Percentiles rank a stretch among this genome's conserved stretches.
Conservation (phyloP, 2,113 vertebrate species). For the Dicaeum eximium region DNA sequence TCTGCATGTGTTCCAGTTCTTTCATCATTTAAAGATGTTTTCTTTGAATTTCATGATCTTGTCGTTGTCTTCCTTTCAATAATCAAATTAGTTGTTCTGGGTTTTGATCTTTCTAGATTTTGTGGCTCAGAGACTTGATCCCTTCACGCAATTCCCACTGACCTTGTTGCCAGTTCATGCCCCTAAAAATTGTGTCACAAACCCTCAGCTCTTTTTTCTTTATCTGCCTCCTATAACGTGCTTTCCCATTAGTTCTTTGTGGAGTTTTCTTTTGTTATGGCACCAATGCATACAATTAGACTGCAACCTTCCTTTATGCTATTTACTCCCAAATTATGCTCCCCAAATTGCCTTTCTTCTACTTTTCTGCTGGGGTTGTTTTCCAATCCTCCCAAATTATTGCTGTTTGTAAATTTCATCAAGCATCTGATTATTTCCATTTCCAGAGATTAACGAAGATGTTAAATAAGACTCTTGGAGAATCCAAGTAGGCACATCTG, state of each 20-base stretch:
- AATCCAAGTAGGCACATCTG: constrained; percentile 40
- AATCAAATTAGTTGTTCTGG: neutral
- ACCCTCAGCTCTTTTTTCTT: neutral
- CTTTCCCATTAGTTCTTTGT: neutral
- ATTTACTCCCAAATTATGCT: neutral
- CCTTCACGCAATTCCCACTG: neutral
- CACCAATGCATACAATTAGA: neutral
- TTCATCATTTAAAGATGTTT: neutral
- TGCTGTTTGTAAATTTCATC: constrained; percentile 48
- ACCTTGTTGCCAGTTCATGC: neutral
- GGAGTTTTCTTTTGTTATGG: neutral
- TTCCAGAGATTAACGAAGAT: constrained; percentile 18
- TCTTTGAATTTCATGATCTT: neutral
- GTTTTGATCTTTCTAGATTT: neutral
- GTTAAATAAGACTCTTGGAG: constrained; percentile 15
- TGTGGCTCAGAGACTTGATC: neutral
- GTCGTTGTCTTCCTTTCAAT: neutral
- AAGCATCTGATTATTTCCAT: constrained; percentile 1
- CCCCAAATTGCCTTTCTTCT: neutral
- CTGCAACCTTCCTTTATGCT: neutral
- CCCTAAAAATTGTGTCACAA: neutral
- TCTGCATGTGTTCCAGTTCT: neutral
- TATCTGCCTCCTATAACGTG: neutral
- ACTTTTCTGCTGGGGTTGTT: constrained; percentile 2
- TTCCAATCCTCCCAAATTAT: constrained; percentile 27